These are phyloP conservation scores for Diloba caeruleocephala DNA, from an alignment of 2,888 invertebrate genomes.

Conservation along the genomic window DNA sequence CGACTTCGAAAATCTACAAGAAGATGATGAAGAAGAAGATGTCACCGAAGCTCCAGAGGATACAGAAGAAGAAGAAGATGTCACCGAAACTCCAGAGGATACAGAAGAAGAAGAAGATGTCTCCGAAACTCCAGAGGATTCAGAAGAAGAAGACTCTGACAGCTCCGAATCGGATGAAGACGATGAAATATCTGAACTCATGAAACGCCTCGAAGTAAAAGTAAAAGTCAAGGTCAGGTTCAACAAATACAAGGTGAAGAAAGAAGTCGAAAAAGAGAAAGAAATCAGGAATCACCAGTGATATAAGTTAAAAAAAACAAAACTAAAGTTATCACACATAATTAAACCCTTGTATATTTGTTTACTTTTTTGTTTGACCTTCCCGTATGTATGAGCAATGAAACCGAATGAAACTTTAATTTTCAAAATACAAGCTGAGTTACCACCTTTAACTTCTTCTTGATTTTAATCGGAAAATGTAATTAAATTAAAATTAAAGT, in stretches of 20 bases:
- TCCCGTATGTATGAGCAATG: constrained; percentile 9
- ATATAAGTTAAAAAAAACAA: neutral
- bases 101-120: constrained; percentile 47
- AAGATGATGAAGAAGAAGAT: constrained; percentile 53
- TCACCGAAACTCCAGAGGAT: constrained; percentile 10
- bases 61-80: constrained; percentile 26
- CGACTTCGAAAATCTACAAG: constrained; percentile 74
- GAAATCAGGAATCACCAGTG: constrained; percentile 32
- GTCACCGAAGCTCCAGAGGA: constrained; percentile 11
- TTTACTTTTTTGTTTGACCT: constrained; percentile 16
- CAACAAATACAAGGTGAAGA: constrained; percentile 68
- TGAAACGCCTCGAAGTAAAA: constrained; percentile 77
- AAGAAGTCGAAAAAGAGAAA: constrained; percentile 49
- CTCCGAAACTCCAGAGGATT: constrained; percentile 11
- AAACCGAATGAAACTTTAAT: no score
- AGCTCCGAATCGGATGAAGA: constrained; percentile 61
- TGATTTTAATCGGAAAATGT: no score
- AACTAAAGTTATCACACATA: neutral
- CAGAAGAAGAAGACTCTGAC: constrained; percentile 54
- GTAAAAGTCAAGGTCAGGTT: constrained; percentile 80
- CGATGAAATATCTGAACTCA: constrained; percentile 68
- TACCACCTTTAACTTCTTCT: constrained; percentile 8
- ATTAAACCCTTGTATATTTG: constrained; percentile 3
- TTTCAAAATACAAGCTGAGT: constrained; percentile 4
- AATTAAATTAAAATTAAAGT: no score